A percentile compares a stretch with the other conserved stretches of the same genome.
phyloP scores from a whole-genome alignment of 2,797 vertebrate species.

The Peromyscus attwateri region DNA sequence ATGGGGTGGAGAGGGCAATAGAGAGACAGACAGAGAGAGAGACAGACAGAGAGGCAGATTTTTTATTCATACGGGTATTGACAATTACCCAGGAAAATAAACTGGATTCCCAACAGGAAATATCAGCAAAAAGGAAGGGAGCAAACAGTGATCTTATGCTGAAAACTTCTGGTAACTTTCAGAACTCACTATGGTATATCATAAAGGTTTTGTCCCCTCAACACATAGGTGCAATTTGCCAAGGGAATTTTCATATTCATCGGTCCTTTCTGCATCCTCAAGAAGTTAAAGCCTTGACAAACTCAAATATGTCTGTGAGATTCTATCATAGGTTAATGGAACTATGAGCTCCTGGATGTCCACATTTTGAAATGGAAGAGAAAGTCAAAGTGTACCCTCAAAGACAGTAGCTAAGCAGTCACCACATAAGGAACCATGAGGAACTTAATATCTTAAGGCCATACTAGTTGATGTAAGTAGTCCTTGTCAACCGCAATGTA shows the following conservation, averaged over 20 bases:
- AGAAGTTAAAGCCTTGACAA: constrained; percentile 5
- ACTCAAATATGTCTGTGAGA: background rate
- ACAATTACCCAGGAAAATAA: constrained; percentile 5
- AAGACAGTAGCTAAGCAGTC: background rate
- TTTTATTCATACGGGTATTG: background rate
- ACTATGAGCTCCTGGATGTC: background rate
- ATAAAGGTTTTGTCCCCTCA: background rate
- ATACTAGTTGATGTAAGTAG: background rate
- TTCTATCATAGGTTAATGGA: background rate
- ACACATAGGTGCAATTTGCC: background rate
- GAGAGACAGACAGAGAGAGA: background rate
- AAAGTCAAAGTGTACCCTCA: background rate
- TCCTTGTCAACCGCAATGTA: background rate
- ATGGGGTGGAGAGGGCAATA: too few relatives aligned
- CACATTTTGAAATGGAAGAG: background rate
- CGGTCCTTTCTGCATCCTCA: background rate
- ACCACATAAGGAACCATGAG: background rate
- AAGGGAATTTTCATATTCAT: constrained; percentile 27
- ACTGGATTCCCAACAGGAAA: background rate
- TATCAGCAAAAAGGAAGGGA: background rate
- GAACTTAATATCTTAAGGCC: background rate
- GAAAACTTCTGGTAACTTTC: background rate
- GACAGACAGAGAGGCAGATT: background rate
- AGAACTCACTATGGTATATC: constrained; percentile 20
- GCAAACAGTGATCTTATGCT: background rate